Evolutionary conservation across 2,888 invertebrate species (phyloP), one percentile per base, ranked within the genome.

Genomic region (Drosophila colorata): DNA sequence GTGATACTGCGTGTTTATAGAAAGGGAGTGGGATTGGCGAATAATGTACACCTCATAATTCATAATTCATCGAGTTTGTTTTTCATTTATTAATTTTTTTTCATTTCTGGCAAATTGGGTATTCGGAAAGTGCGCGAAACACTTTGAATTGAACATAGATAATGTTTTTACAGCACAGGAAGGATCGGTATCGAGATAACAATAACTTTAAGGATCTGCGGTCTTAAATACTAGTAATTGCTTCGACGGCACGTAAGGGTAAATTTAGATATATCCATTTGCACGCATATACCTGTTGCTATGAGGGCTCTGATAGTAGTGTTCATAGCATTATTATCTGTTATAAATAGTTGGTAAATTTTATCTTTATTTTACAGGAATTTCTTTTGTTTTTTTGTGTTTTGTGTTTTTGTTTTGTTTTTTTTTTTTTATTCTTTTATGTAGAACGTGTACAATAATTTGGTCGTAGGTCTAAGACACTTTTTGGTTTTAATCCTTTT

Each of bases 201-300:
- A 61, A 43, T 69, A 76, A 57, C 52, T 43, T 38, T 57, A 61
- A 65, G 52, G 63, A 38, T 79, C 64, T 68, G 79, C 57, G 63
- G 49, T 76, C 90, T 90, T 90, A 90, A 63, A 75, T 63, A 75
- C 90, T 90, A 90, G 73, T 90, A 90, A 90, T 90, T 90, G 90
- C 89, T 90, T 90, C 78, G 83, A 86, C 84, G 87, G 80, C 77
- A 80, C 84, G 66, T 72, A 71, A 73, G 75, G 75, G 71, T 74
- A 61, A 74, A 49, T 68, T 44, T 52, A 55, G 31, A 56, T 67
- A 57, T 53, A 53, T 56, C 53, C 41, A 44, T 68, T 37, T 41
- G 18, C 16, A 43, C 5, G 18, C 33, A 53, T 47, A 43, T 53
- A 48, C 28, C 18, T 16, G 37, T 51, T 18, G 49, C 56, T 69